A percentile compares a stretch with the other conserved stretches of the same genome.
Conservation (phyloP, 2,797 vertebrate species). For the Gymnoscopelus braueri region DNA sequence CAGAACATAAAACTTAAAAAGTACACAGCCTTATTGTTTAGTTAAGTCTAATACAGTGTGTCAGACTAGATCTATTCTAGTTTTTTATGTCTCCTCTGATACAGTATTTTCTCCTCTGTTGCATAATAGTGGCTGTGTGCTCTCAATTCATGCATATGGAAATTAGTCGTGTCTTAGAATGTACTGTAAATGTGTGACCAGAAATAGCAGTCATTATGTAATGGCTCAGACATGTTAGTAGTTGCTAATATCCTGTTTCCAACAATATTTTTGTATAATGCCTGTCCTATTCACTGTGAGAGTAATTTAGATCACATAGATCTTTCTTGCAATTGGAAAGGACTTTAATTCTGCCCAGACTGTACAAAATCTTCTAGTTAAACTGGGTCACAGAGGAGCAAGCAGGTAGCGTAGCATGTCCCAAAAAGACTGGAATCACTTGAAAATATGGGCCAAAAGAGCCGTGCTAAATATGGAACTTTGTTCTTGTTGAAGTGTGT, state of each 20-base stretch:
- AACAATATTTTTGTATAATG: constrained; percentile 26
- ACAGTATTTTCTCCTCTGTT: constrained; percentile 27
- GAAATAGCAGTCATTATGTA: constrained; percentile 33
- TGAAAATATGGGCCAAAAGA: constrained; percentile 52
- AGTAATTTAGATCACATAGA: constrained; percentile 55
- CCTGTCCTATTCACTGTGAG: constrained; percentile 39
- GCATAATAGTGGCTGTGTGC: constrained; percentile 17
- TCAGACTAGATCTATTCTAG: constrained; percentile 20
- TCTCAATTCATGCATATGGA: constrained; percentile 22
- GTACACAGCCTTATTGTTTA: too few relatives aligned
- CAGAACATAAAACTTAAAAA: too few relatives aligned
- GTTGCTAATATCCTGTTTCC: constrained; percentile 12
- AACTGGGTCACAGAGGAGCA: constrained; percentile 72
- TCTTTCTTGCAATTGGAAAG: constrained; percentile 39
- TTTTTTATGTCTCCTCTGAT: constrained; percentile 25
- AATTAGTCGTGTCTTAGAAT: constrained; percentile 35
- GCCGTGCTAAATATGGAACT: constrained; percentile 26
- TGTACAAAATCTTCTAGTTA: constrained; percentile 56
- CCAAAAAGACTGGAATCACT: constrained; percentile 39
- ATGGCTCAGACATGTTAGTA: constrained; percentile 4
- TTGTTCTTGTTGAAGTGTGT: constrained; percentile 27
- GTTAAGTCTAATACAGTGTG: background rate
- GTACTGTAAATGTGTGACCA: constrained; percentile 12
- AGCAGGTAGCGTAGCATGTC: constrained; percentile 51
- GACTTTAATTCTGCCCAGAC: constrained; percentile 57